Evolutionary conservation across 2,113 vertebrate species (phyloP).

Genomic region (Beaufortia kweichowensis): DNA sequence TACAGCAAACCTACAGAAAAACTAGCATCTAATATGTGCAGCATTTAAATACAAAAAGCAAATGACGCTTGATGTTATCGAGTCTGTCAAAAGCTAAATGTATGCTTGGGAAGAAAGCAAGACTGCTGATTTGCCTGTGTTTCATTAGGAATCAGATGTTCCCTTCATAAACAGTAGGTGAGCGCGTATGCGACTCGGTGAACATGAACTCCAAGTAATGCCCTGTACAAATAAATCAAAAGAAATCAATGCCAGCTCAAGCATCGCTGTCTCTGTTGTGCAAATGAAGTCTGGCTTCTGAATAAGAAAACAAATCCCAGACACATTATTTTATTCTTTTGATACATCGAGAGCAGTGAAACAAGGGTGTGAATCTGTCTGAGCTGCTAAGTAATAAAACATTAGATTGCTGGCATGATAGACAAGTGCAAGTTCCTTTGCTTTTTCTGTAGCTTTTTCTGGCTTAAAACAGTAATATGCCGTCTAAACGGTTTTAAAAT

Average conservation of each 20-base stretch:
- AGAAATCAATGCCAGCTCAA: slow-evolving; percentile 70
- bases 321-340: slow-evolving; percentile 68
- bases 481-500: too few species aligned
- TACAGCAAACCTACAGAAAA: background rate
- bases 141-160: slow-evolving; percentile 61
- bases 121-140: slow-evolving; percentile 56
- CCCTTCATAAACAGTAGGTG: slow-evolving; percentile 65
- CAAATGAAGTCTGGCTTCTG: slow-evolving; percentile 69
- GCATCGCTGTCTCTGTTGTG: slow-evolving; percentile 72
- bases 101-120: slow-evolving; percentile 31
- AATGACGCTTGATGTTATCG: slow-evolving; percentile 36
- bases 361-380: slow-evolving; percentile 54
- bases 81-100: slow-evolving; percentile 45
- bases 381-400: slow-evolving; percentile 64
- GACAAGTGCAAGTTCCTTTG: slow-evolving; percentile 12
- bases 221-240: slow-evolving; percentile 71
- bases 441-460: background rate
- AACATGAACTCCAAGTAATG: slow-evolving; percentile 61
- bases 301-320: slow-evolving; percentile 69
- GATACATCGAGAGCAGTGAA: slow-evolving; percentile 59
- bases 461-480: background rate
- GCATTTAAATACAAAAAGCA: slow-evolving; percentile 22
- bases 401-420: slow-evolving; percentile 62
- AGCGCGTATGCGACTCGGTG: slow-evolving; percentile 49
- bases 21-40: background rate